A percentile compares a stretch with the other conserved stretches of the same genome.
phyloP scores from a whole-genome alignment of 2,113 vertebrate species.

The Chaetodon trifascialis region DNA sequence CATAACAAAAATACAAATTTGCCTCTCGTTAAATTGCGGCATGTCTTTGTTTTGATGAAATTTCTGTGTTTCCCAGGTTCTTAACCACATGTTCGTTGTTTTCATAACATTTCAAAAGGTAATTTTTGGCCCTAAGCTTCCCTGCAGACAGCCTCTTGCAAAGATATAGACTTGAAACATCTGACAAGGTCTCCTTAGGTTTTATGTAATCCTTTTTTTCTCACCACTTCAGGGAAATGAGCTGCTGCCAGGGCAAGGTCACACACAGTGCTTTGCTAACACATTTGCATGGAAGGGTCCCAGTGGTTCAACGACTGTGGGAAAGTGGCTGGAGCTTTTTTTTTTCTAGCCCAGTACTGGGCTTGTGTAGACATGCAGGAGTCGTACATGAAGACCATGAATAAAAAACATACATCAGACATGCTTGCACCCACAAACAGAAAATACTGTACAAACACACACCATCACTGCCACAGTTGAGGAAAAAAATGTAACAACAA shows the following conservation, averaged over 20 bases:
- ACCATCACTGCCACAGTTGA: neutral
- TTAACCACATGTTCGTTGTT: neutral
- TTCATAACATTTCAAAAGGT: neutral
- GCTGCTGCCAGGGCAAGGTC: constrained; percentile 75
- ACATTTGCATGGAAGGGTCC: constrained; percentile 76
- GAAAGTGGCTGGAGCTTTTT: constrained; percentile 26
- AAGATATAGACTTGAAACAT: constrained; percentile 55
- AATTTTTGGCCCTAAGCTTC: neutral
- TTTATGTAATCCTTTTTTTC: constrained; percentile 61
- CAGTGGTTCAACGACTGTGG: constrained; percentile 45
- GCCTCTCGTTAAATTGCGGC: neutral
- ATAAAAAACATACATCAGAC: constrained; percentile 27
- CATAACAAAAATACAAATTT: neutral
- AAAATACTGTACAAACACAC: neutral
- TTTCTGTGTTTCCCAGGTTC: neutral
- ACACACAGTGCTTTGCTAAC: constrained; percentile 60
- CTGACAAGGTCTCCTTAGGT: constrained; percentile 52
- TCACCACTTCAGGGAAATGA: constrained; percentile 77
- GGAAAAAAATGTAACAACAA: constrained; percentile 5
- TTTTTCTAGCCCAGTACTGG: neutral
- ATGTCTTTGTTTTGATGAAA: constrained; percentile 9
- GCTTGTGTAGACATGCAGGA: constrained; percentile 5
- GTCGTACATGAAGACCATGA: constrained; percentile 11
- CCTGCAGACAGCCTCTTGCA: constrained; percentile 21
- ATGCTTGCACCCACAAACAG: neutral